These are phyloP conservation scores for Heliconius congener DNA, from an alignment of 1,140 invertebrate genomes.

Conservation along the genomic window DNA sequence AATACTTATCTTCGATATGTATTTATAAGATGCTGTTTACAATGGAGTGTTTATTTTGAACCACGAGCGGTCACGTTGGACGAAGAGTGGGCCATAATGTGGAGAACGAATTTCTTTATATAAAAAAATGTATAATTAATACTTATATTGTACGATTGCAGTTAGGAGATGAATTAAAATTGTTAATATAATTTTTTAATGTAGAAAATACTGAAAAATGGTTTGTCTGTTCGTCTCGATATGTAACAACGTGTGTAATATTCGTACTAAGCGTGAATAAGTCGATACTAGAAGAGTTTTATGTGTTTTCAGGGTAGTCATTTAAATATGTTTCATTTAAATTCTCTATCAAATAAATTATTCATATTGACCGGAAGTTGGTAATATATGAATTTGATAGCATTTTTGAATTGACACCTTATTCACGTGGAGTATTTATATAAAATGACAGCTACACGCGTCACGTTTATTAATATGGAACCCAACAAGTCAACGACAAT, in stretches of 20 bases:
- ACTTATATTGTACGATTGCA: constrained; percentile 1
- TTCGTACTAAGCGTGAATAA: constrained; percentile 18
- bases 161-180: constrained; percentile 9
- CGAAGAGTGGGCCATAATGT: constrained; percentile 29
- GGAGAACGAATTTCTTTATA: constrained; percentile 25
- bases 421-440: neutral
- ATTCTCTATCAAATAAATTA: neutral
- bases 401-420: neutral
- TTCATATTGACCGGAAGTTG: neutral
- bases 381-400: neutral
- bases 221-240: constrained; percentile 12
- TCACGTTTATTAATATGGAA: neutral
- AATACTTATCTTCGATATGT: constrained; percentile 71
- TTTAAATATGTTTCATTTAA: neutral
- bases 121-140: neutral
- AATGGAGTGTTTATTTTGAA: constrained; percentile 60
- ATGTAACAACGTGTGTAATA: neutral
- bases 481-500: constrained; percentile 14
- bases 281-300: constrained; percentile 1
- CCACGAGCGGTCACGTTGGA: constrained; percentile 48
- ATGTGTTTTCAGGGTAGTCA: neutral
- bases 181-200: constrained; percentile 15
- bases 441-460: neutral
- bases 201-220: constrained; percentile 4
- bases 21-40: constrained; percentile 72